Evolutionary conservation across 2,888 invertebrate species (phyloP).

Genomic region (Druceiella hillmani): DNA sequence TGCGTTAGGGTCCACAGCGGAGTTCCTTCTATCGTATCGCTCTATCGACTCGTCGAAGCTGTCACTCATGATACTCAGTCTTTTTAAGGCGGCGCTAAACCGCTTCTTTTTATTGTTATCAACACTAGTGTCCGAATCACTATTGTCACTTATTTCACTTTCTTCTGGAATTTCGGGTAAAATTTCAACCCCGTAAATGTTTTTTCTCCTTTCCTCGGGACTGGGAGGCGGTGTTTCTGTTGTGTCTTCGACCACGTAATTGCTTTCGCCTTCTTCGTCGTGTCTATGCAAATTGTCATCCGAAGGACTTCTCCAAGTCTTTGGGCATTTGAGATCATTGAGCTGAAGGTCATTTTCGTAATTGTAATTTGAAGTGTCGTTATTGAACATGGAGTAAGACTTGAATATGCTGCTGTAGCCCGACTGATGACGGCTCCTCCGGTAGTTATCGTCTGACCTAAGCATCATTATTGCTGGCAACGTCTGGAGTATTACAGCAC

Average conservation of each 20-base stretch:
- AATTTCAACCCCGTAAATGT: constrained; percentile 47
- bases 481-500: constrained; percentile 40
- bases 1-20: constrained; percentile 30
- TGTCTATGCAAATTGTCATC: constrained; percentile 34
- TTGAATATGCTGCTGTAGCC: constrained; percentile 40
- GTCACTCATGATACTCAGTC: constrained; percentile 48
- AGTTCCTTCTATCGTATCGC: constrained; percentile 40
- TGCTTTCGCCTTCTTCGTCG: constrained; percentile 7
- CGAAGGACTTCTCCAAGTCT: constrained; percentile 43
- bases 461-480: constrained; percentile 39
- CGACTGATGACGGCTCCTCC: constrained; percentile 34
- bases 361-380: constrained; percentile 32
- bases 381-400: constrained; percentile 38
- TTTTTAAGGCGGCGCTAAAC: constrained; percentile 43
- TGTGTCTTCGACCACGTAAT: constrained; percentile 25
- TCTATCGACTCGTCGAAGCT: constrained; percentile 46
- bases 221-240: constrained; percentile 45
- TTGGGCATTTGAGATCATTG: constrained; percentile 37
- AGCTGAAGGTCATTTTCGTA: constrained; percentile 40
- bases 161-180: constrained; percentile 51
- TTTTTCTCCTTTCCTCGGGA: constrained; percentile 44
- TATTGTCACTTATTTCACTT: constrained; percentile 35
- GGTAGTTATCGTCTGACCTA: constrained; percentile 33
- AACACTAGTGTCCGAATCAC: constrained; percentile 27
- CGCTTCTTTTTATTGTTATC: constrained; percentile 32